Base-by-base conservation (phyloP, 2,797 vertebrate genomes). In the Pterois miles region DNA sequence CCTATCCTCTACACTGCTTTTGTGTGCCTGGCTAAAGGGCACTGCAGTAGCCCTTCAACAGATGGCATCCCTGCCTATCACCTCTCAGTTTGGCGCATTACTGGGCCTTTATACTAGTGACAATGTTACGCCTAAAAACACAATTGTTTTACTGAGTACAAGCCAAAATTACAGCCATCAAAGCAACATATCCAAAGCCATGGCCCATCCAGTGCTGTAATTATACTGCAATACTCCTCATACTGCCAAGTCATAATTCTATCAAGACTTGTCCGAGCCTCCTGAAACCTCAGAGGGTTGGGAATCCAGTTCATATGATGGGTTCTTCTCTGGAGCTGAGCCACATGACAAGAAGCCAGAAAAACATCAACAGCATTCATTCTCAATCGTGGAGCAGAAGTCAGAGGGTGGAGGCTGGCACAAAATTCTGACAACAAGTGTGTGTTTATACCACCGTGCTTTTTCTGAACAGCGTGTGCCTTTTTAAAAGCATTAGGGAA, bases 341-440 rank as follows among this genome's bases (percentile, higher is more conserved):
- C 81, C 86, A 91, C 70, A 84, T 76, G 72, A 84, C 84, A 87
- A 52, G 74, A 65, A 71, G 71, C 77, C 83, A 85, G 46, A 81
- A 54, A 76, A 76, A 64, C 65, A 78, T 65, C 50, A 14, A 70
- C 62, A n/a, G 71, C 59, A 53, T 72, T 81, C 48, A 72, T 64
- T 75, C 63, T 65, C 59, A 13, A 12, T 81, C 67, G 75, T 33
- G 36, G 43, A 77, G 76, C 52, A 73, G 43, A 33, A 65, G 68
- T 65, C 65, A 67, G 43, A 87, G 80, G 81, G 74, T 40, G 76
- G 76, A 77, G 79, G 40, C 73, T 73, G 75, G 59, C 65, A 78
- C 46, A 31, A 20, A 20, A 27, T 57, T 68, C 33, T 67, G 29
- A 80, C 78, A 85, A 62, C 50, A 71, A 60, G 64, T 46, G 18